Base-by-base conservation (phyloP, 2,888 invertebrate genomes). In the Platycheirus albimanus region DNA sequence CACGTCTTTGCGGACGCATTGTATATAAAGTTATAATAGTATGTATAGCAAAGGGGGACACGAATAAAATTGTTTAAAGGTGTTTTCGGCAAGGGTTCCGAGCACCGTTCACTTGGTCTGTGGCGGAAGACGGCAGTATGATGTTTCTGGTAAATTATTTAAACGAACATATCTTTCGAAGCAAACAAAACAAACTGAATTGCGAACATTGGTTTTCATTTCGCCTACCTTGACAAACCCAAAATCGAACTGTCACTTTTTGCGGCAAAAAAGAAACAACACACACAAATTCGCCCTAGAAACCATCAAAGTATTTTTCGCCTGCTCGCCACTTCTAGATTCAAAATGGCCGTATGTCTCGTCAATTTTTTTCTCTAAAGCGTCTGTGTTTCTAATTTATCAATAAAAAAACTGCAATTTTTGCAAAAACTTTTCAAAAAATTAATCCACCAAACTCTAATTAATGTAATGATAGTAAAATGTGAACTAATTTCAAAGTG, bases 311-410 rank as follows among this genome's bases (percentile, higher is more conserved):
- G 76, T 81, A n/a, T 81, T 77, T 83, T 83, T 80, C 45, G 61
- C 61, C 41, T 58, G 7, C 41, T 80, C 72, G 81, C 81, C 78
- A 54, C 33, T 43, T 20, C 24, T 56, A 20, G 15, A 69, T 74
- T 78, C 83, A 83, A 83, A 83, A 83, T 83, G 83, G 83, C 83
- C 78, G 83, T 69, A 24, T 52, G 83, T 83, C 83, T 83, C 78
- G 67, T 72, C 78, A 74, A 69, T 72, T 78, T 83, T 81, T 83
- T 83, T 69, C 69, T 54, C 43, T 43, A 69, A 64, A 78, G 83
- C 83, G 83, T 83, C 83, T 78, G 78, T 83, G 72, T 74, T 78
- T 74, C 78, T 56, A 58, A 64, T 64, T 41, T 74, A 70, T 64
- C 52, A 64, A 49, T 81, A 77, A 38, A 58, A 58, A 71, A 63